phyloP scores from a whole-genome alignment of 1,140 invertebrate species.

The Hylaeus anthracinus region DNA sequence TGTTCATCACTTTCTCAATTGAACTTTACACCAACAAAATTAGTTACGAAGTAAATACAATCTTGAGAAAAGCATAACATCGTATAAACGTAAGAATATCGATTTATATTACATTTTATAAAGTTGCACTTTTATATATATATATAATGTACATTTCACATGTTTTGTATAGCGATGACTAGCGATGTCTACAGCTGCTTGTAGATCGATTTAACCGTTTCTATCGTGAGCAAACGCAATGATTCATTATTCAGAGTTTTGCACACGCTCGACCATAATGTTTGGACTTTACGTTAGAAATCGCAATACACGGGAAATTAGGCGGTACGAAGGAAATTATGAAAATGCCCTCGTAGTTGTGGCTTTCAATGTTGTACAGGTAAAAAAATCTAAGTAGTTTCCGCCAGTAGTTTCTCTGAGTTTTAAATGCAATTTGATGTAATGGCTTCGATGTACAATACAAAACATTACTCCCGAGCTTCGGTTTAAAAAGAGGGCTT shows the following conservation, averaged over 20 bases:
- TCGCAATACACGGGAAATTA: conserved; percentile 4
- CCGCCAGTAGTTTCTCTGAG: neutral
- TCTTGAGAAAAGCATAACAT: conserved; percentile 13
- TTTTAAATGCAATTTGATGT: conserved; percentile 26
- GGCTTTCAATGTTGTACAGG: neutral
- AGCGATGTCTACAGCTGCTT: conserved; percentile 43
- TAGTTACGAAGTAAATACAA: conserved; percentile 26
- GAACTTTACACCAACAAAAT: conserved; percentile 3
- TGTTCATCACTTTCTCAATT: neutral
- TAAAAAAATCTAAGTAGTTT: conserved; percentile 14
- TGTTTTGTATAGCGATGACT: conserved; percentile 34
- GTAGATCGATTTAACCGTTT: conserved; percentile 22
- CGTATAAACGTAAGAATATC: conserved; percentile 33
- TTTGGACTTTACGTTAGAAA: neutral
- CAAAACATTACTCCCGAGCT: neutral
- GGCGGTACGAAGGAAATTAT: neutral
- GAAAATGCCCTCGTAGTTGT: neutral
- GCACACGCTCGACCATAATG: neutral
- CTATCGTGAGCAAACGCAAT: neutral
- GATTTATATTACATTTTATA: conserved; percentile 28
- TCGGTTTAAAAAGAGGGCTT: neutral
- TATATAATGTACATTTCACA: conserved; percentile 23
- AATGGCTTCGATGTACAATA: conserved; percentile 8
- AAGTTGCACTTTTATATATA: conserved; percentile 20
- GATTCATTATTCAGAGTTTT: neutral